phyloP scores from a whole-genome alignment of 2,888 invertebrate genomes.

The Yponomeuta evonymella region DNA sequence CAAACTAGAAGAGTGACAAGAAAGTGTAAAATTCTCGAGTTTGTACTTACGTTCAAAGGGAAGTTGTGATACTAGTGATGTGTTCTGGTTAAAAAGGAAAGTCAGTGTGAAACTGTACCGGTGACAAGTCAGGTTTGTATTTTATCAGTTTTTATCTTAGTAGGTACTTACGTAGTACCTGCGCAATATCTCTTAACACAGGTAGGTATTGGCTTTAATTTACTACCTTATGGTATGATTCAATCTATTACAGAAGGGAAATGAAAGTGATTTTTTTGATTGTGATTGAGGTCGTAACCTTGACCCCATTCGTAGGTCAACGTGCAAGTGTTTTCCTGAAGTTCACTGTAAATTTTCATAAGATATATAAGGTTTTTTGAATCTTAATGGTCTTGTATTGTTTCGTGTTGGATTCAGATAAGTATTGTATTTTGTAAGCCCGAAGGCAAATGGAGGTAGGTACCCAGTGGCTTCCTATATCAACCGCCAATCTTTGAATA shows the following conservation, averaged over 20 bases:
- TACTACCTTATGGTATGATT: too few relatives aligned
- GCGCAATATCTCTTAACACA: too few relatives aligned
- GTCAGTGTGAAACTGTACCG: slow-evolving; percentile 20
- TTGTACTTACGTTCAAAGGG: too few relatives aligned
- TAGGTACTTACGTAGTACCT: background rate
- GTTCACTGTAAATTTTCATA: background rate
- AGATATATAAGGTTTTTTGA: background rate
- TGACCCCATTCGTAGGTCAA: slow-evolving; percentile 32
- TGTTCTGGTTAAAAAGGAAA: slow-evolving; percentile 24
- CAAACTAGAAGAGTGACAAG: background rate
- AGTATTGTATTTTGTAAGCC: too few relatives aligned
- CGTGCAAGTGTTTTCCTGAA: slow-evolving; percentile 20
- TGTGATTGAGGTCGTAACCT: slow-evolving; percentile 28
- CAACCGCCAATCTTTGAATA: too few relatives aligned
- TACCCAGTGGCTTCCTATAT: too few relatives aligned
- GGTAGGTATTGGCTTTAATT: too few relatives aligned
- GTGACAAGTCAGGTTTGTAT: slow-evolving; percentile 37
- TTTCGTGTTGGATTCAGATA: too few relatives aligned
- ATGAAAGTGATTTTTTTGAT: slow-evolving; percentile 12
- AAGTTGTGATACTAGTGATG: slow-evolving; percentile 31
- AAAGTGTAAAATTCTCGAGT: background rate
- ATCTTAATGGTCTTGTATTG: too few relatives aligned
- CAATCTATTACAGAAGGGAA: background rate
- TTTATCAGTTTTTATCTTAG: slow-evolving; percentile 9
- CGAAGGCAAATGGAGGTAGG: too few relatives aligned